Conservation (phyloP, 2,113 vertebrate genomes). For the Scomber scombrus region DNA sequence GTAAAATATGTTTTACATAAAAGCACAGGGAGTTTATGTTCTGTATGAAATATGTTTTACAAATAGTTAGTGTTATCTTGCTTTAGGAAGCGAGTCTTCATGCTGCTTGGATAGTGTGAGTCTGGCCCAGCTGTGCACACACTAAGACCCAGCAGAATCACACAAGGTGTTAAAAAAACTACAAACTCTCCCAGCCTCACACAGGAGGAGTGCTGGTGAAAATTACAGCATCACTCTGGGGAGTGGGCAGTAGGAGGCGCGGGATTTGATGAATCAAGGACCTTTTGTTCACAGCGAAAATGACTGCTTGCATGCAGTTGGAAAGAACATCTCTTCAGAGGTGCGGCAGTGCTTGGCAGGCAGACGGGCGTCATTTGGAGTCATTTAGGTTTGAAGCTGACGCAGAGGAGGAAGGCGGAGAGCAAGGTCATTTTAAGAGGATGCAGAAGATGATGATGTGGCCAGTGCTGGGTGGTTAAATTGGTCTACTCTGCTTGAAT, state of each 20-base stretch:
- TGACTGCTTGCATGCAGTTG: slow-evolving; percentile 58
- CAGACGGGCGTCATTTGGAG: slow-evolving; percentile 66
- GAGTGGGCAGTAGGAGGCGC: slow-evolving; percentile 74
- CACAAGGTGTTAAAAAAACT: slow-evolving; percentile 19
- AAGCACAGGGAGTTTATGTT: background rate
- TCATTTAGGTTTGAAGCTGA: slow-evolving; percentile 70
- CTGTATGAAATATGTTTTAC: background rate
- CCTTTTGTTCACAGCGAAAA: slow-evolving; percentile 77
- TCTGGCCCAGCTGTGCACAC: slow-evolving; percentile 34
- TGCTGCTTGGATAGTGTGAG: slow-evolving; percentile 2
- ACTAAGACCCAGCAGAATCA: slow-evolving; percentile 40
- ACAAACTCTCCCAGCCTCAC: slow-evolving; percentile 27
- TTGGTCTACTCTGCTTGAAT: slow-evolving; percentile 60
- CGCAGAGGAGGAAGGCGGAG: slow-evolving; percentile 47
- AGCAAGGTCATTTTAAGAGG: slow-evolving; percentile 74
- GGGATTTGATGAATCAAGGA: slow-evolving; percentile 79
- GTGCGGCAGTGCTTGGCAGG: slow-evolving; percentile 48
- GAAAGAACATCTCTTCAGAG: slow-evolving; percentile 50
- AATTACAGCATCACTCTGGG: slow-evolving; percentile 75
- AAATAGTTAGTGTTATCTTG: slow-evolving; percentile 3
- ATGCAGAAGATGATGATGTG: slow-evolving; percentile 68
- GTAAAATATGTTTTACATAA: background rate
- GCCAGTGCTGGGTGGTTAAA: slow-evolving; percentile 57
- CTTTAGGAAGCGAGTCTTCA: background rate
- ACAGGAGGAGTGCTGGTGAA: slow-evolving; percentile 63